phyloP scores from a whole-genome alignment of 2,797 vertebrate species.

The Oreochromis mossambicus region DNA sequence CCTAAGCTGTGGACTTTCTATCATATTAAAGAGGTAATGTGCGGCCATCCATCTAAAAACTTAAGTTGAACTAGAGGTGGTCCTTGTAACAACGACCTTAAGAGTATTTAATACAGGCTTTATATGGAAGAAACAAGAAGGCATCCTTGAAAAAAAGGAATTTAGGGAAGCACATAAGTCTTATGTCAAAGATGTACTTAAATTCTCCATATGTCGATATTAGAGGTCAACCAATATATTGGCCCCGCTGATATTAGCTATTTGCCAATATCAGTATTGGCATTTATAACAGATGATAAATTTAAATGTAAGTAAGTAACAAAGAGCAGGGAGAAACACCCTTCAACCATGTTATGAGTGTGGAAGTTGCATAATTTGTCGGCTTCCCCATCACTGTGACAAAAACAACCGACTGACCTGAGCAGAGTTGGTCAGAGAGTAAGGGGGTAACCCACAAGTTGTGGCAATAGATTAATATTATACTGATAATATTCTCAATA shows the following conservation, averaged over 20 bases:
- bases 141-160: neutral
- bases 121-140: neutral
- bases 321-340: rapidly evolving
- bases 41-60: neutral
- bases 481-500: neutral
- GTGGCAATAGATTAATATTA: neutral
- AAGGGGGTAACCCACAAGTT: rapidly evolving
- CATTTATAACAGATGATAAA: neutral
- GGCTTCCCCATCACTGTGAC: neutral
- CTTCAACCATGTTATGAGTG: neutral
- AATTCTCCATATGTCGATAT: neutral
- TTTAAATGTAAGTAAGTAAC: neutral
- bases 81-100: neutral
- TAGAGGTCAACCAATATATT: neutral
- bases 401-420: neutral
- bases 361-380: neutral
- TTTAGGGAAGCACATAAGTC: neutral
- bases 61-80: neutral
- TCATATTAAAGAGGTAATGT: neutral
- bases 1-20: neutral
- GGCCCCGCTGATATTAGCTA: neutral
- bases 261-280: rapidly evolving
- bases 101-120: neutral
- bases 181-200: neutral
- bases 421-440: neutral